Conservation (phyloP, 2,888 invertebrate genomes). For the Ashinkailepas kermadecensis region DNA sequence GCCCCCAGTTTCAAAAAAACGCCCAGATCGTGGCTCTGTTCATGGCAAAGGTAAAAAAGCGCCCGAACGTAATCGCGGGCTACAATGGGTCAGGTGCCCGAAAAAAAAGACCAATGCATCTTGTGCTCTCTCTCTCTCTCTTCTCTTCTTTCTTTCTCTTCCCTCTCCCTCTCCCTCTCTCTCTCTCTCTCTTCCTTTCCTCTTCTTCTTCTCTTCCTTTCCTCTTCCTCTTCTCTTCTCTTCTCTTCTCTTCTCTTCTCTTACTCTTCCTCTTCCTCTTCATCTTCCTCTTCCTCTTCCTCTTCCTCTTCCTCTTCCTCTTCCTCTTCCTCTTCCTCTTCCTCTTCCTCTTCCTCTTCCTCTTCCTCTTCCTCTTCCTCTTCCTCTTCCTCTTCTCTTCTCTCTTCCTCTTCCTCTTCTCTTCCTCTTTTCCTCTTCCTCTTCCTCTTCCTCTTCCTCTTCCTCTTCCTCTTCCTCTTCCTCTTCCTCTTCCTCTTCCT, state of each 20-base stretch:
- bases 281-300: not conserved
- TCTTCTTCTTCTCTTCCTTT: not conserved
- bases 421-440: no score
- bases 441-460: no score
- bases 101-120: no score
- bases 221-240: slow-evolving; percentile 5
- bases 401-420: no score
- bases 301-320: not conserved
- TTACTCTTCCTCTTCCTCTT: not conserved
- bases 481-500: not conserved
- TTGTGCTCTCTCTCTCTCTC: no score
- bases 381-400: not conserved
- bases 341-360: not conserved
- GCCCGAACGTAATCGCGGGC: no score
- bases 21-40: no score
- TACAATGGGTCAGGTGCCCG: no score
- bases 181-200: not conserved
- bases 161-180: not conserved
- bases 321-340: not conserved
- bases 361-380: not conserved
- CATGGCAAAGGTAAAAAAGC: no score
- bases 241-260: not conserved
- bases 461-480: not conserved
- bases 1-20: no score
- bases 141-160: no score